Evolutionary conservation across 1,140 invertebrate species (phyloP), one percentile per base, ranked within the genome.

Genomic region (Drosophila grimshawi): DNA sequence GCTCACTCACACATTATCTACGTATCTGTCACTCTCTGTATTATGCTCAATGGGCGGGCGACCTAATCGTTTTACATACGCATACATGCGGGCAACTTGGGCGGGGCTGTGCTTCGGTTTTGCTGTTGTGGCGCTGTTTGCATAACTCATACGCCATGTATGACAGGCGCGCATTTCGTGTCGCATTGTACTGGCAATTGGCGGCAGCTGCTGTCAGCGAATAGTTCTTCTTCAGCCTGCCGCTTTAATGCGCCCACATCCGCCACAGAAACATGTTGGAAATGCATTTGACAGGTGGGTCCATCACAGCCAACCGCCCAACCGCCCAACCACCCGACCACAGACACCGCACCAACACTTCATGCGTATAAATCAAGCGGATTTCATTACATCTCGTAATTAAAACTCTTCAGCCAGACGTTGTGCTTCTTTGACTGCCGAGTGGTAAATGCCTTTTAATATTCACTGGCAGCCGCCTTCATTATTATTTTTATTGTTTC

Each of bases 321-420:
- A 11, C 10, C 39, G 4, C 35, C 33, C 8, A 3, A 41, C 19
- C 10, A 7, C 46, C 8, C 60, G 33, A 33, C 10, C 10, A 37
- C 10, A 43, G 10, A 43, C 39, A n/a, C 3, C 32, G 6, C 37
- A 10, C 29, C 19, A 7, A 8, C n/a, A 5, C 10, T 39, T 10
- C 4, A 5, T n/a, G 45, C 63, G 55, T 63, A 76, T 76, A 76
- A 79, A 79, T 79, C 73, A 79, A 64, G 41, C 41, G 55, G 59
- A 76, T 79, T 79, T 79, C 68, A 79, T 79, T 79, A 79, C 65
- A 68, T 48, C 62, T 53, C 56, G 77, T 79, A 79, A 79, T 79
- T 79, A 76, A 79, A 79, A 76, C 73, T 67, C 62, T 61, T 67
- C 46, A 59, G 27, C 27, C 51, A 43, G 30, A 8, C 39, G 19